These are phyloP conservation scores for Agriopis leucophaearia DNA, from an alignment of 2,888 invertebrate genomes.

Conservation along the genomic window DNA sequence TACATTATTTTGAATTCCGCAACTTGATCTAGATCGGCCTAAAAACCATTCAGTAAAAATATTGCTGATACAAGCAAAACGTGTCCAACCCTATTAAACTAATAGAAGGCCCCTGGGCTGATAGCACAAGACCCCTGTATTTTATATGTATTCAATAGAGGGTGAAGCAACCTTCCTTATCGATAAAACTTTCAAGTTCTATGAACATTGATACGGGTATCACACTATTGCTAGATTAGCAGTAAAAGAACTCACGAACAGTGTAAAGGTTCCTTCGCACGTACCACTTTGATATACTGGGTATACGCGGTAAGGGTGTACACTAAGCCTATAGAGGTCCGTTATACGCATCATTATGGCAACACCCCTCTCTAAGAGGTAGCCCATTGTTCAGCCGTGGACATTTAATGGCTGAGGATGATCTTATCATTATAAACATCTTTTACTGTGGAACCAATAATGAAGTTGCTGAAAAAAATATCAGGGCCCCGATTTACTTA, in stretches of 20 bases:
- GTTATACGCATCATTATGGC: no score
- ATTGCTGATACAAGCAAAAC: conserved; percentile 26
- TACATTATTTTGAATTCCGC: not conserved
- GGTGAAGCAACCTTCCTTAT: conserved; percentile 57
- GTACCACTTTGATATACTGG: no score
- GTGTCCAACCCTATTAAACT: conserved; percentile 53
- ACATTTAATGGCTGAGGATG: no score
- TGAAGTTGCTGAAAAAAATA: no score
- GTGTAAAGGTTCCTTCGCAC: no score
- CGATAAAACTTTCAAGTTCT: conserved; percentile 63
- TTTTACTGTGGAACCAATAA: no score
- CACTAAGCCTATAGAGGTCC: no score
- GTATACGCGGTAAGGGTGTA: no score
- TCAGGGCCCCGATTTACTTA: no score
- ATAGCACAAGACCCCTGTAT: conserved; percentile 42
- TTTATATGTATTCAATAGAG: conserved; percentile 49
- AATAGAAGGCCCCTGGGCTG: conserved; percentile 47
- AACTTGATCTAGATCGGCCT: conserved; percentile 1
- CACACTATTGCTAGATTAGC: conserved; percentile 5
- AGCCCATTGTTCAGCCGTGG: no score
- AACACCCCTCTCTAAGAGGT: no score
- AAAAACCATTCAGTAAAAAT: conserved; percentile 30
- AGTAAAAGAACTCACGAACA: conserved; percentile 5
- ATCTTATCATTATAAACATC: no score
- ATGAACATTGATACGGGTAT: conserved; percentile 46